Base-by-base conservation (phyloP, 2,888 invertebrate genomes). In the Drosophila multiciliata region DNA sequence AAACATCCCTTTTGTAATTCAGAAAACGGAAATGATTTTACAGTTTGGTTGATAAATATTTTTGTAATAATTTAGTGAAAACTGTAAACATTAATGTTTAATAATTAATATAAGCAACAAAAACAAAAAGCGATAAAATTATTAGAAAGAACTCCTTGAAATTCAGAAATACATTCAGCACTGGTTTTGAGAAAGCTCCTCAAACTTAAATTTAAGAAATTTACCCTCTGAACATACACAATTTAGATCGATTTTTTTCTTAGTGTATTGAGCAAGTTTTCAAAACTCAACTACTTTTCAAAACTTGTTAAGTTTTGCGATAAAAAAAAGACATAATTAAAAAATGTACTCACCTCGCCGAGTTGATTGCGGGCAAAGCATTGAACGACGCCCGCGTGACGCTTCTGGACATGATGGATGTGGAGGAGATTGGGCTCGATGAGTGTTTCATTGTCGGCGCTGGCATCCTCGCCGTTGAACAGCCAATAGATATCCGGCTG, bases 381-480 rank as follows among this genome's bases (percentile, higher is more conserved):
- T 91, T 98, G 98, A 62, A 98, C 96, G 67, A 97, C 96, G 3
- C 98, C 98, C 0, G 98, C 98, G 92, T 98, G 98, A 4, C 95
- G 94, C 91, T 97, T 97, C 92, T 97, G 96, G 1, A 96, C 96
- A 11, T 95, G 95, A 4, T 94, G 94, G 71, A 97, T 95, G 66
- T 93, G 93, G 15, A 97, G 93, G 63, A 95, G 95, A 23, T 94
- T 93, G 49, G 94, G 92, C 58, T 92, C 92, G 42, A 94, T 92
- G 73, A 93, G 92, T 23, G 95, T 94, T 63, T 94, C 92, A 26
- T 93, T 92, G 85, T 95, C 95, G 73, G 93, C 94, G 59, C 93
- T 93, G 42, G 98, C 94, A 4, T 95, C 94, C 75, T 96, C 95
- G 0, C 97, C 97, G 91, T 98, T 98, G 62, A 98, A 95, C 68